phyloP scores from a whole-genome alignment of 2,113 vertebrate species.

The Ia io region DNA sequence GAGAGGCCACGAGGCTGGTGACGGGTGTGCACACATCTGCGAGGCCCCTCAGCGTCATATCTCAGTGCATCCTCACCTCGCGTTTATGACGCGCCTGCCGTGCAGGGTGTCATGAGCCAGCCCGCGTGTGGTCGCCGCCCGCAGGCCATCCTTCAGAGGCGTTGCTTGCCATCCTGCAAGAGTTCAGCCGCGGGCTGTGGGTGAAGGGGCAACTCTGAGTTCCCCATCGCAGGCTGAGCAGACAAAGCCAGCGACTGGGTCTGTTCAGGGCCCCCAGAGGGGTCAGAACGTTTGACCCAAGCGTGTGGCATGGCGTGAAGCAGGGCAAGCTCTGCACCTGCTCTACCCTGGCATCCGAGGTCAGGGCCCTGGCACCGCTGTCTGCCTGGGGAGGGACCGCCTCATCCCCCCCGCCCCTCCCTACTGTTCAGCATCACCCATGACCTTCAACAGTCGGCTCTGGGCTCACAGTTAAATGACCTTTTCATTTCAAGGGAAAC shows the following conservation, averaged over 20 bases:
- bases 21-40: conserved; percentile 45
- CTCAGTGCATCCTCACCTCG: not conserved
- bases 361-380: not conserved
- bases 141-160: not conserved
- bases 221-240: not conserved
- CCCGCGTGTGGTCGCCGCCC: too few relatives aligned
- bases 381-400: too few relatives aligned
- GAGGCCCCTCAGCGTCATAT: conserved; percentile 14
- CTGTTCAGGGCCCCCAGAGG: too few relatives aligned
- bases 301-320: not conserved
- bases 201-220: not conserved
- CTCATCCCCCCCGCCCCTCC: not conserved
- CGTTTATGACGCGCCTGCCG: conserved; percentile 11
- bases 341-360: not conserved
- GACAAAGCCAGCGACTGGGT: not conserved
- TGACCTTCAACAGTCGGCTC: not conserved
- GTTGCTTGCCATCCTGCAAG: not conserved
- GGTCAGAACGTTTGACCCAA: not conserved
- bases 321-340: not conserved
- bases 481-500: not conserved
- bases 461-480: not conserved
- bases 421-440: not conserved
- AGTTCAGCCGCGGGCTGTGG: not conserved
- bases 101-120: not conserved
- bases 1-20: not conserved